phyloP scores from a whole-genome alignment of 1,140 invertebrate genomes.

The Drosophila guanche region DNA sequence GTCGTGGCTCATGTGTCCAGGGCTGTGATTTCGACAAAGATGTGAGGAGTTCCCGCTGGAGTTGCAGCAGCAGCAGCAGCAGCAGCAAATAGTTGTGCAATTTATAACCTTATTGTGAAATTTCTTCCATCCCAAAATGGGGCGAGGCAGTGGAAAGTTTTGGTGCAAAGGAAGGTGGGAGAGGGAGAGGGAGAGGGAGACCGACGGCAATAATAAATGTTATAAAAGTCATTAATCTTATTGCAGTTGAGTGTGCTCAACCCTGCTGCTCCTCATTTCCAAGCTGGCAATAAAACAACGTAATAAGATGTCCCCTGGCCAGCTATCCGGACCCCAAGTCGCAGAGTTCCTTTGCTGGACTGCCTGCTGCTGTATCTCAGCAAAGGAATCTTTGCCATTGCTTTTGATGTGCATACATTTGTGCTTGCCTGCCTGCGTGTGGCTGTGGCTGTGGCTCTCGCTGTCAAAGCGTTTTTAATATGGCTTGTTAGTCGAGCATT shows the following conservation, averaged over 20 bases:
- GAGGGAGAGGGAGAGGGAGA: too few relatives aligned
- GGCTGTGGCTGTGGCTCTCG: slow-evolving; percentile 2
- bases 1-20: slow-evolving; percentile 14
- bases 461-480: slow-evolving; percentile 67
- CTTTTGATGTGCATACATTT: slow-evolving; percentile 10
- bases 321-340: too few relatives aligned
- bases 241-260: slow-evolving; percentile 49
- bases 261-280: slow-evolving; percentile 43
- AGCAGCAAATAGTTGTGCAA: slow-evolving; percentile 48
- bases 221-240: slow-evolving; percentile 81
- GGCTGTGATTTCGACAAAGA: slow-evolving; percentile 27
- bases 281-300: slow-evolving; percentile 78
- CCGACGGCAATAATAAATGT: slow-evolving; percentile 71
- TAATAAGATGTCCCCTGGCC: slow-evolving; percentile 68
- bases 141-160: too few relatives aligned
- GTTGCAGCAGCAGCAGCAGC: slow-evolving; percentile 1
- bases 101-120: slow-evolving; percentile 78
- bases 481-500: slow-evolving; percentile 70
- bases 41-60: neutral
- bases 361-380: slow-evolving; percentile 3
- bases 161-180: too few relatives aligned
- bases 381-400: slow-evolving; percentile 47
- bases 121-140: slow-evolving; percentile 28
- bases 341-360: too few relatives aligned
- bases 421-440: slow-evolving; percentile 45